Evolutionary conservation across 2,797 vertebrate species (phyloP).

Genomic region (Botia almorhae): DNA sequence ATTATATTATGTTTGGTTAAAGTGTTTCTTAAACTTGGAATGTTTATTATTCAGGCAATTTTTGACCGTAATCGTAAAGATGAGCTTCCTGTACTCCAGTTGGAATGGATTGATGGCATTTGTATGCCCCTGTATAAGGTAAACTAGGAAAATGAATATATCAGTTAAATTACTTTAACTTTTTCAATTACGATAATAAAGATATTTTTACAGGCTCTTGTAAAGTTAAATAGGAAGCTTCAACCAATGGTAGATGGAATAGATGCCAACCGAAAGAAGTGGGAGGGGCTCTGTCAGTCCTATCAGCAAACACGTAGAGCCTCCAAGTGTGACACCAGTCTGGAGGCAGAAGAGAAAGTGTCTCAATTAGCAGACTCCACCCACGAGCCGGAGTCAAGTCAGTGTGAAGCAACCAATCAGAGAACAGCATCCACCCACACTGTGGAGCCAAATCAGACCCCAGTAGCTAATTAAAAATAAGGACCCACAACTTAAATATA

Average conservation of each 20-base stretch:
- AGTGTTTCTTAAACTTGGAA: neutral
- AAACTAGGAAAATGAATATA: constrained; percentile 19
- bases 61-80: constrained; percentile 86
- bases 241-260: constrained; percentile 81
- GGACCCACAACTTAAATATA: constrained; percentile 4
- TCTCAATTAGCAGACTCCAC: constrained; percentile 41
- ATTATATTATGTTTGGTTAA: neutral
- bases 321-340: constrained; percentile 59
- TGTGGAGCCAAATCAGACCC: constrained; percentile 42
- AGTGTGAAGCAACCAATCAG: constrained; percentile 41
- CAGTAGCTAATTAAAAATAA: constrained; percentile 31
- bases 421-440: constrained; percentile 50
- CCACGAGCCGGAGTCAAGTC: constrained; percentile 34
- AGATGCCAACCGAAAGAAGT: constrained; percentile 77
- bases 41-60: constrained; percentile 74
- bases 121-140: constrained; percentile 80
- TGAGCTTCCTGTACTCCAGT: constrained; percentile 78
- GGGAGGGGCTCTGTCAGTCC: constrained; percentile 78
- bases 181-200: constrained; percentile 18
- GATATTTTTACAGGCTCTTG: constrained; percentile 69
- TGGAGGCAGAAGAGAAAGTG: constrained; percentile 45
- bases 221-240: constrained; percentile 79
- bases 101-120: constrained; percentile 82
- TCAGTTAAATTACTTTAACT: neutral
- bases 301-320: constrained; percentile 66